Percentiles rank a stretch among this genome's conserved stretches.
phyloP scores from a whole-genome alignment of 2,113 vertebrate species.

The Solenodon paradoxus region DNA sequence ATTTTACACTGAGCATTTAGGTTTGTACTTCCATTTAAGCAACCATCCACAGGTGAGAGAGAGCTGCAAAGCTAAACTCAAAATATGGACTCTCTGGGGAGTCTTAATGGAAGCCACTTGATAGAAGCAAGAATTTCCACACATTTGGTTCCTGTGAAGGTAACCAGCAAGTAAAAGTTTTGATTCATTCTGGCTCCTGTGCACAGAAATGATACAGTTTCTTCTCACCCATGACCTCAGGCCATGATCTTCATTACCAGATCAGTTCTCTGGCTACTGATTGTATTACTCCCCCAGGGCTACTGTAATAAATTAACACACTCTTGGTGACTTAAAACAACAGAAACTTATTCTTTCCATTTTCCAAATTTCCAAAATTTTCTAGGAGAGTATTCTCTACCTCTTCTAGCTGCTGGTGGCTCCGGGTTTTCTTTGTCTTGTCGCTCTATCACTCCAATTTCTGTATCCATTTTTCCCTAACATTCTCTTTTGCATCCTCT shows the following conservation, averaged over 20 bases:
- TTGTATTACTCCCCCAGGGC: not conserved
- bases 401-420: not conserved
- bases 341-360: not conserved
- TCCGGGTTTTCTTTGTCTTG: rapidly evolving
- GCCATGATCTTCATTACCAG: not conserved
- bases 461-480: not conserved
- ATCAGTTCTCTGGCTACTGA: not conserved
- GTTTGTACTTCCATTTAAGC: not conserved
- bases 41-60: not conserved
- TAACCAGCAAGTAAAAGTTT: not conserved
- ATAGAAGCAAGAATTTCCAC: not conserved
- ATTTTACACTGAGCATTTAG: not conserved
- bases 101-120: not conserved
- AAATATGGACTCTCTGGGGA: not conserved
- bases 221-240: not conserved
- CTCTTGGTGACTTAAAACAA: not conserved
- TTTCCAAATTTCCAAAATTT: not conserved
- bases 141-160: not conserved
- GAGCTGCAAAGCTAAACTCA: not conserved
- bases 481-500: not conserved
- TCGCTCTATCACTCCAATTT: not conserved
- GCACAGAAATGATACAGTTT: not conserved
- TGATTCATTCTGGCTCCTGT: not conserved
- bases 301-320: not conserved
- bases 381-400: not conserved